A percentile compares a stretch with the other conserved stretches of the same genome.
These are phyloP conservation scores for Drosophila gunungcola DNA, from an alignment of 1,140 invertebrate species.

Conservation along the genomic window DNA sequence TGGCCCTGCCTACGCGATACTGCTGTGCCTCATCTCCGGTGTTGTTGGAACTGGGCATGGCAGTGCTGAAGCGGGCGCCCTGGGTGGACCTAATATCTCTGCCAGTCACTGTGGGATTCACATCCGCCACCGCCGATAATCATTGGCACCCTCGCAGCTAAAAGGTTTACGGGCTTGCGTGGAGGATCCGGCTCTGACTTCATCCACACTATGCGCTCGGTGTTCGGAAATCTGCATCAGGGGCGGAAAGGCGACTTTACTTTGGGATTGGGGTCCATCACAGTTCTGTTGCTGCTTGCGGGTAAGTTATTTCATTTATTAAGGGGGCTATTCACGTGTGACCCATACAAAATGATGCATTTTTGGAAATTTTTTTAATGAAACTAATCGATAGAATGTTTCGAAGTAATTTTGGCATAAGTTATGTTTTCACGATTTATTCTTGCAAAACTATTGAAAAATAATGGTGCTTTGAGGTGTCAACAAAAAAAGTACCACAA, in stretches of 20 bases:
- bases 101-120: conserved; percentile 96
- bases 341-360: no score
- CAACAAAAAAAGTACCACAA: no score
- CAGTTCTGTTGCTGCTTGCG: conserved; percentile 88
- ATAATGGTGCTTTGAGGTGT: no score
- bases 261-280: conserved; percentile 88
- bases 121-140: conserved; percentile 96
- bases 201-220: conserved; percentile 87
- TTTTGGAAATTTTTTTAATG: no score
- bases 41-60: conserved; percentile 94
- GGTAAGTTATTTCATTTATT: conserved; percentile 84
- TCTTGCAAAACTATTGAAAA: no score
- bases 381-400: no score
- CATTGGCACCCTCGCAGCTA: conserved; percentile 94
- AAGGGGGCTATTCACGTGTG: no score
- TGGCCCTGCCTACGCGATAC: conserved; percentile 90
- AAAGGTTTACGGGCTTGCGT: conserved; percentile 91
- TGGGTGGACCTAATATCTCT: conserved; percentile 96
- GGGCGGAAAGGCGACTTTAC: conserved; percentile 87
- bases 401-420: no score
- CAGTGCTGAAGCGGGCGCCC: conserved; percentile 93
- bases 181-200: conserved; percentile 87
- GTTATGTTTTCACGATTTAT: no score
- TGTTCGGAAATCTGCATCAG: conserved; percentile 87
- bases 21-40: conserved; percentile 93